Evolutionary conservation across 2,888 invertebrate genomes (phyloP).

Genomic region (Stenolophus ochropezus): DNA sequence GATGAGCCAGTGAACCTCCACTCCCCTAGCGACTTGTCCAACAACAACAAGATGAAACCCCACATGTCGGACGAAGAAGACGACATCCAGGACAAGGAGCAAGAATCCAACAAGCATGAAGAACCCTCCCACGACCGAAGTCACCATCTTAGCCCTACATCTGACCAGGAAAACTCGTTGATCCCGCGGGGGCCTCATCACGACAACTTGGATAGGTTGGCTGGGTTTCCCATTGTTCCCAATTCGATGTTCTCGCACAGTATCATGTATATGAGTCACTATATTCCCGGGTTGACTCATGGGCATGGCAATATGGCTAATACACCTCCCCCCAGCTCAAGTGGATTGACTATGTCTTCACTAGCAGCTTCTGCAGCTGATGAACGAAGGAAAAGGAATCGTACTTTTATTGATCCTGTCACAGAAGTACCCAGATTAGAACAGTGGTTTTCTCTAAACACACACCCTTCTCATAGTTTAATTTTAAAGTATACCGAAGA

Average conservation of each 20-base stretch:
- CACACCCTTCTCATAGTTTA: slow-evolving; percentile 98
- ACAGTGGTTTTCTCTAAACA: slow-evolving; percentile 98
- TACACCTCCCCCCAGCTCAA: slow-evolving; percentile 76
- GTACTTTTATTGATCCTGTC: slow-evolving; percentile 99
- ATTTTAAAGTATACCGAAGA: slow-evolving; percentile 99
- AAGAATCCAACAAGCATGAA: slow-evolving; percentile 68
- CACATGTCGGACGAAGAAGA: slow-evolving; percentile 76
- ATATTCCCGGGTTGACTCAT: slow-evolving; percentile 79
- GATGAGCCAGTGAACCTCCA: slow-evolving; percentile 70
- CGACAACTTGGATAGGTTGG: slow-evolving; percentile 72
- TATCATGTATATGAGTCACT: slow-evolving; percentile 94
- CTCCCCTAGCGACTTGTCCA: slow-evolving; percentile 75
- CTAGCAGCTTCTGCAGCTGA: slow-evolving; percentile 83
- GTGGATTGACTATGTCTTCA: slow-evolving; percentile 75
- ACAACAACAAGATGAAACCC: slow-evolving; percentile 75
- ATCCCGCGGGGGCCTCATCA: slow-evolving; percentile 63
- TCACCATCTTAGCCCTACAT: slow-evolving; percentile 64
- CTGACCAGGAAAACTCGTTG: slow-evolving; percentile 54
- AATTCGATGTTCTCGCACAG: slow-evolving; percentile 93
- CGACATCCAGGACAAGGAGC: slow-evolving; percentile 73
- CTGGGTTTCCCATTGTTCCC: slow-evolving; percentile 86
- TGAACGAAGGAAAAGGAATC: slow-evolving; percentile 93
- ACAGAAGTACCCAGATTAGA: slow-evolving; percentile 96
- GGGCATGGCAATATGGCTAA: slow-evolving; percentile 74
- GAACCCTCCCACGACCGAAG: slow-evolving; percentile 70